Conservation (phyloP, 2,113 vertebrate species). For the Takifugu flavidus region DNA sequence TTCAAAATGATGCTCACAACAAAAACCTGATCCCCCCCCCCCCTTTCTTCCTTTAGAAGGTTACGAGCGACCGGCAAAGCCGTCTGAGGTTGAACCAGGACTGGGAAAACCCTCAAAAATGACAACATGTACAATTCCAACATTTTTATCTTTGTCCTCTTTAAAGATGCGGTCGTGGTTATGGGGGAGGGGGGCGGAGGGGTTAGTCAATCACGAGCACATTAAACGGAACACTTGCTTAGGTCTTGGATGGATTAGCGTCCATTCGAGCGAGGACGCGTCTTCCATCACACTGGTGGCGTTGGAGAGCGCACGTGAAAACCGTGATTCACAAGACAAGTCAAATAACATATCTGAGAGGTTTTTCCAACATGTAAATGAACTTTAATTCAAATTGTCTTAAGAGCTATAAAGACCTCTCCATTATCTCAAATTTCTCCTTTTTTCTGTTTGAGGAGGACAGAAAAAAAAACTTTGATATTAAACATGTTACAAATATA, state of each 20-base stretch:
- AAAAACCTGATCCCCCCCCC: not conserved
- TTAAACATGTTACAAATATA: conserved; percentile 79
- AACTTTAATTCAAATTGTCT: conserved; percentile 41
- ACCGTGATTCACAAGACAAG: conserved; percentile 11
- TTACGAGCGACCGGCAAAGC: too few relatives aligned
- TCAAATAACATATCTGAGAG: conserved; percentile 14
- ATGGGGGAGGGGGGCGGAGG: conserved; percentile 16
- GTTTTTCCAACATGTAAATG: conserved; percentile 7
- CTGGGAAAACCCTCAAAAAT: not conserved
- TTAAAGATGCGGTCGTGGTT: conserved; percentile 10
- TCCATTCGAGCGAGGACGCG: conserved; percentile 4
- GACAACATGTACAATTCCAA: conserved; percentile 32
- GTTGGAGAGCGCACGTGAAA: conserved; percentile 8
- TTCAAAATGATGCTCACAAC: too few relatives aligned
- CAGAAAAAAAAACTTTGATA: conserved; percentile 36
- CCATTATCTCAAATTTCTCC: conserved; percentile 33
- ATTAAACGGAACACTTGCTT: too few relatives aligned
- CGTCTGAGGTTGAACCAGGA: conserved; percentile 1
- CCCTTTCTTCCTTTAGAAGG: not conserved
- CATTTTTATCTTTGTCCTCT: conserved; percentile 34
- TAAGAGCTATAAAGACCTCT: conserved; percentile 57
- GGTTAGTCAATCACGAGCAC: not conserved
- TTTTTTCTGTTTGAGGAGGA: conserved; percentile 35
- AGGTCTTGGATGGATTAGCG: conserved; percentile 1
- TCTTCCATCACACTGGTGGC: conserved; percentile 17